Conservation (phyloP, 2,888 invertebrate genomes). For the Sphinx pinastri region DNA sequence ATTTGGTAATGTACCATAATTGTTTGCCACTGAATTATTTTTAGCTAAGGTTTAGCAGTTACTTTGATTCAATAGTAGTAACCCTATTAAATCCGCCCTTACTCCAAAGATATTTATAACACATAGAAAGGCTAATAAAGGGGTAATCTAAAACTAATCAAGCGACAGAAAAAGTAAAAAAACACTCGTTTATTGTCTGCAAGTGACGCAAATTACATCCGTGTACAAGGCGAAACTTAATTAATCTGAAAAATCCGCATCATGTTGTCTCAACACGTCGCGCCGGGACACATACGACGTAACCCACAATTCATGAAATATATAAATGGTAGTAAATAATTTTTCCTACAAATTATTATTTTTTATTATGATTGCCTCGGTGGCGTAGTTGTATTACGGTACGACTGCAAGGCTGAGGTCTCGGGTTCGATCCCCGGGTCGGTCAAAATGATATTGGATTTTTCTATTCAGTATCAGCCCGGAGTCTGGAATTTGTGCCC, state of each 20-base stretch:
- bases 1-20: too few relatives aligned
- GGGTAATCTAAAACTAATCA: neutral
- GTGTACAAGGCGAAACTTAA: constrained; percentile 57
- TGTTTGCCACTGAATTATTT: too few relatives aligned
- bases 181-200: constrained; percentile 38
- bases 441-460: too few relatives aligned
- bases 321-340: neutral
- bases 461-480: too few relatives aligned
- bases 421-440: too few relatives aligned
- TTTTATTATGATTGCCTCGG: too few relatives aligned
- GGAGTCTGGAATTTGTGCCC: too few relatives aligned
- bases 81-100: too few relatives aligned
- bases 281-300: constrained; percentile 34
- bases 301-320: neutral
- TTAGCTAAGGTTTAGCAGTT: too few relatives aligned
- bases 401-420: too few relatives aligned
- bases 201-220: constrained; percentile 55
- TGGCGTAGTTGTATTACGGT: too few relatives aligned
- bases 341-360: neutral
- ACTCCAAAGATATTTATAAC: neutral
- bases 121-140: neutral
- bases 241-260: constrained; percentile 61
- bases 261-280: constrained; percentile 38
- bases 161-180: neutral
- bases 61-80: too few relatives aligned